Conservation (phyloP, 2,888 invertebrate species). For the Dynastes tityus region DNA sequence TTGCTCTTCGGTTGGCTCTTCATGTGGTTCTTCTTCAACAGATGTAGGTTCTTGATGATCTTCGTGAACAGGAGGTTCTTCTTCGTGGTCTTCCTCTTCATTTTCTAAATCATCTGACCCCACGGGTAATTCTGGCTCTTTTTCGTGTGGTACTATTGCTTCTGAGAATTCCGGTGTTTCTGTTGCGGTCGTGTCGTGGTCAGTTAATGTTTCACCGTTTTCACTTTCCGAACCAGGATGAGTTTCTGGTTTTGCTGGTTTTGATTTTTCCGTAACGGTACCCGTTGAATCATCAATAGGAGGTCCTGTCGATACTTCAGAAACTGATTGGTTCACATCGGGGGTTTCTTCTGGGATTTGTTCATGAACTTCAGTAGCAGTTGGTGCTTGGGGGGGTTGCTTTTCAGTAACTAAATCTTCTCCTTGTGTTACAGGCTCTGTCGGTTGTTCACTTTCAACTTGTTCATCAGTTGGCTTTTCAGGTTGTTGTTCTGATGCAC, state of each 20-base stretch:
- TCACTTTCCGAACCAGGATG: slow-evolving; percentile 43
- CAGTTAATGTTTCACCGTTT: slow-evolving; percentile 28
- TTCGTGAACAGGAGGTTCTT: slow-evolving; percentile 53
- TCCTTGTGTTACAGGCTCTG: slow-evolving; percentile 46
- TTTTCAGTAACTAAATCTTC: slow-evolving; percentile 54
- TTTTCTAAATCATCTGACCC: slow-evolving; percentile 52
- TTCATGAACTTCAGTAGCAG: slow-evolving; percentile 41
- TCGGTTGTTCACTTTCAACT: slow-evolving; percentile 47
- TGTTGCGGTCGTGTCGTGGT: slow-evolving; percentile 49
- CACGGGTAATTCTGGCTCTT: slow-evolving; percentile 42
- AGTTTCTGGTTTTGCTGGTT: slow-evolving; percentile 48
- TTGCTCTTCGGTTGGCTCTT: slow-evolving; percentile 31
- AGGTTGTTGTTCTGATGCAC: slow-evolving; percentile 47
- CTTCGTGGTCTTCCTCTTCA: slow-evolving; percentile 50
- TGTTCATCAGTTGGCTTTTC: slow-evolving; percentile 8
- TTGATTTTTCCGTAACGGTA: slow-evolving; percentile 43
- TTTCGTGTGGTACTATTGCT: slow-evolving; percentile 36
- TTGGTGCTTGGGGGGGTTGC: slow-evolving; percentile 39
- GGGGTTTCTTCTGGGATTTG: slow-evolving; percentile 33
- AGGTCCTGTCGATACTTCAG: slow-evolving; percentile 47
- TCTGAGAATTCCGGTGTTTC: slow-evolving; percentile 35
- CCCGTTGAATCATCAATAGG: slow-evolving; percentile 29
- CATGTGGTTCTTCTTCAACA: slow-evolving; percentile 24
- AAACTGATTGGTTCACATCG: slow-evolving; percentile 45
- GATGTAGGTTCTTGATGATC: slow-evolving; percentile 26